phyloP scores from a whole-genome alignment of 2,113 vertebrate genomes.

The Lethenteron camtschaticum region DNA sequence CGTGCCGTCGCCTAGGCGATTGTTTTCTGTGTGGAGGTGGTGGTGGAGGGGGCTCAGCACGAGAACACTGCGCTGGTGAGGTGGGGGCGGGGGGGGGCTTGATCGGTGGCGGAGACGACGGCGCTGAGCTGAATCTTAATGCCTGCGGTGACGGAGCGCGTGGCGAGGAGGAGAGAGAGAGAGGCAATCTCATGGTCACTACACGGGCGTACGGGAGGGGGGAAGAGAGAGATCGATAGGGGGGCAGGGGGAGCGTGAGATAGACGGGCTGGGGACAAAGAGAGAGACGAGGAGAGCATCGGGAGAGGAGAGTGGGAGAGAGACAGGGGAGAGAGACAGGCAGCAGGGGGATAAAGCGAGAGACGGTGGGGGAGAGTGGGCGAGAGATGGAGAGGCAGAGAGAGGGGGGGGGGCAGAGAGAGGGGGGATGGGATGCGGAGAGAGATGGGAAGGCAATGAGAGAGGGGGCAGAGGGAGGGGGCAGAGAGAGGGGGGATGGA shows the following conservation, averaged over 20 bases:
- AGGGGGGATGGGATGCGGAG: too few relatives aligned
- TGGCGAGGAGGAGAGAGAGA: background rate
- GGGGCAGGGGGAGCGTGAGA: slow-evolving; percentile 7
- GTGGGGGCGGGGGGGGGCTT: too few relatives aligned
- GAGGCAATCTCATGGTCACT: slow-evolving; percentile 14
- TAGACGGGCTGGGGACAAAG: slow-evolving; percentile 4
- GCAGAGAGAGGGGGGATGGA: background rate
- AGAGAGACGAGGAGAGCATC: slow-evolving; percentile 8
- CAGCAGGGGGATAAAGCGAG: background rate
- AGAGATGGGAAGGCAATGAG: too few relatives aligned
- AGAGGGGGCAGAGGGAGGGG: too few relatives aligned
- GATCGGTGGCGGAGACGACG: too few relatives aligned
- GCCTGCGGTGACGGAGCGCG: too few relatives aligned
- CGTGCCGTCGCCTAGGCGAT: too few relatives aligned
- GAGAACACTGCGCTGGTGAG: too few relatives aligned
- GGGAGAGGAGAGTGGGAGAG: background rate
- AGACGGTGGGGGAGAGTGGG: background rate
- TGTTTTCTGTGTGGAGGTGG: too few relatives aligned
- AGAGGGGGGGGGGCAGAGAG: background rate
- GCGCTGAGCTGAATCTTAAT: too few relatives aligned
- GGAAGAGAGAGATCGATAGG: slow-evolving; percentile 13
- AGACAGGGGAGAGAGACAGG: background rate
- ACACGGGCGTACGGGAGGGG: slow-evolving; percentile 18
- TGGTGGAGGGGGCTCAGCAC: too few relatives aligned
- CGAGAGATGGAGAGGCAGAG: background rate